These are phyloP conservation scores for Drosophila lacertosa DNA, from an alignment of 1,140 invertebrate species.

Conservation along the genomic window DNA sequence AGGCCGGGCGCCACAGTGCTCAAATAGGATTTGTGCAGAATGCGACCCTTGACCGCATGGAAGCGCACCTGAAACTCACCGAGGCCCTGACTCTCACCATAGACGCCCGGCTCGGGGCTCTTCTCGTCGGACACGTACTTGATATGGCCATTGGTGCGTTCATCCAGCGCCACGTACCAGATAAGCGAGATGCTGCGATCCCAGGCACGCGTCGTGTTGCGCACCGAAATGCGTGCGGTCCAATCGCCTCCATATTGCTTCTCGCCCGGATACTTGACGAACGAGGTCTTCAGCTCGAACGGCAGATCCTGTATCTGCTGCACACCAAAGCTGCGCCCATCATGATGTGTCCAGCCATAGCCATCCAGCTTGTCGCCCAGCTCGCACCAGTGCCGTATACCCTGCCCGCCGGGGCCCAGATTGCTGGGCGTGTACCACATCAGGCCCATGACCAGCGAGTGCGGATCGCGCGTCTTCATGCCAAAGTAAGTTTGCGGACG, in stretches of 20 bases:
- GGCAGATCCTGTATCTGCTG: constrained; percentile 94
- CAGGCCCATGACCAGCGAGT: constrained; percentile 94
- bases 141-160: constrained; percentile 87
- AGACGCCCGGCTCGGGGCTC: constrained; percentile 88
- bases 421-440: constrained; percentile 97
- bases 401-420: constrained; percentile 87
- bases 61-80: constrained; percentile 89
- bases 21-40: constrained; percentile 90
- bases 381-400: constrained; percentile 96
- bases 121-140: constrained; percentile 85
- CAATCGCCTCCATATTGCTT: constrained; percentile 95
- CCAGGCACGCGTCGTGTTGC: constrained; percentile 79
- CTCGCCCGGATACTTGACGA: constrained; percentile 93
- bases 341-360: constrained; percentile 95
- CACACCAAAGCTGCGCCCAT: constrained; percentile 95
- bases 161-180: constrained; percentile 91
- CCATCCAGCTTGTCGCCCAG: constrained; percentile 92
- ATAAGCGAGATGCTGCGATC: constrained; percentile 87
- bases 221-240: constrained; percentile 93
- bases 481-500: constrained; percentile 95
- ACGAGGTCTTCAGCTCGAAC: constrained; percentile 92
- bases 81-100: constrained; percentile 90
- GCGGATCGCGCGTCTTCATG: constrained; percentile 93
- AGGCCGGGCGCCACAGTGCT: constrained; percentile 89
- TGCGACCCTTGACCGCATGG: constrained; percentile 84